Percentiles rank a stretch among this genome's conserved stretches.
These are phyloP conservation scores for Coreius guichenoti DNA, from an alignment of 2,797 vertebrate genomes.

Conservation along the genomic window DNA sequence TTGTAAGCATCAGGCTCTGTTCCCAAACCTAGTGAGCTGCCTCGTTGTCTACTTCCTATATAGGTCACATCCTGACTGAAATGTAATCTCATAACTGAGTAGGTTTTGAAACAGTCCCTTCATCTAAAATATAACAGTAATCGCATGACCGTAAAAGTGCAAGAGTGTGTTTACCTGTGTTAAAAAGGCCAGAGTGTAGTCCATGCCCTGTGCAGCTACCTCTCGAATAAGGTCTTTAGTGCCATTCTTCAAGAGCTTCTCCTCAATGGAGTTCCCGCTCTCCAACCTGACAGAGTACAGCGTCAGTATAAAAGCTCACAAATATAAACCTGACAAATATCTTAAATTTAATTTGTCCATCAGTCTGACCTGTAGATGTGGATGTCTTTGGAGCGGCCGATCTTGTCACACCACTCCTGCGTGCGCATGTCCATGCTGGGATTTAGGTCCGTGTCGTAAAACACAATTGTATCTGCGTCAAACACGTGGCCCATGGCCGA, in stretches of 20 bases:
- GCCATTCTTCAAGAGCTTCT: conserved; percentile 93
- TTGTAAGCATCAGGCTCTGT: not conserved
- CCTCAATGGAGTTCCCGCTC: conserved; percentile 93
- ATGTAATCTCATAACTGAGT: not conserved
- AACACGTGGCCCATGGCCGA: conserved; percentile 87
- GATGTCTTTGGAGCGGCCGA: conserved; percentile 93
- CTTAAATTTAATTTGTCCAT: rapidly evolving
- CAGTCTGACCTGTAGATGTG: conserved; percentile 90
- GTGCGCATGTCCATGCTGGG: conserved; percentile 92
- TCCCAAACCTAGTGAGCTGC: not conserved
- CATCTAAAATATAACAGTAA: not conserved
- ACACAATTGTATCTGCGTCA: conserved; percentile 91
- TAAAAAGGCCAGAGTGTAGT: conserved; percentile 92
- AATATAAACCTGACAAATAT: not conserved
- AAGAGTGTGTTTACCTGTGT: conserved; percentile 84
- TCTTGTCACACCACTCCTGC: conserved; percentile 95
- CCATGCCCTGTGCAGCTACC: conserved; percentile 92
- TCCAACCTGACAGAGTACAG: conserved; percentile 79
- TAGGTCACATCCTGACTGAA: not conserved
- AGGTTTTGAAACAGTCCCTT: not conserved
- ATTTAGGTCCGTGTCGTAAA: conserved; percentile 94
- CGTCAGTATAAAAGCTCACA: not conserved
- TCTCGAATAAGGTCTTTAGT: conserved; percentile 95
- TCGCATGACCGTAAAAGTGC: not conserved
- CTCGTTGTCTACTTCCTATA: not conserved